These are phyloP conservation scores for Tamias sibiricus DNA, from an alignment of 2,113 vertebrate species.

Conservation along the genomic window DNA sequence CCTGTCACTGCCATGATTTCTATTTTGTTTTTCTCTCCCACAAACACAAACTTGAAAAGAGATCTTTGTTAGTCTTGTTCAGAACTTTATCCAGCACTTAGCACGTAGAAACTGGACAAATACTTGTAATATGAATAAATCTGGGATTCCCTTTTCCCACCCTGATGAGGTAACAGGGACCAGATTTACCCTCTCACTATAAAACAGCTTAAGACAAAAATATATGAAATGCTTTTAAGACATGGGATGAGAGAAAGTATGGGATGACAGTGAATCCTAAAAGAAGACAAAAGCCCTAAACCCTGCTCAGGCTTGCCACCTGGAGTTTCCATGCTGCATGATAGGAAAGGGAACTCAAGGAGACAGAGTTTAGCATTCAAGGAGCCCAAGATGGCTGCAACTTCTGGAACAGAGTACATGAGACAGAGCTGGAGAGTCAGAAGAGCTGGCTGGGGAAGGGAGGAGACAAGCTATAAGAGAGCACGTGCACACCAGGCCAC, in stretches of 20 bases:
- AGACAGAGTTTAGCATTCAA: background rate
- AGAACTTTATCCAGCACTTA: background rate
- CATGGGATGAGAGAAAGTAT: background rate
- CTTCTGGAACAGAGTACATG: background rate
- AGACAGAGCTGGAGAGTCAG: background rate
- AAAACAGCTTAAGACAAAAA: background rate
- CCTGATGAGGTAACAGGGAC: background rate
- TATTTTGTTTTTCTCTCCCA: background rate
- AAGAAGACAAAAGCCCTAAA: background rate
- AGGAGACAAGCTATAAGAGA: background rate
- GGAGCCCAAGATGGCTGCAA: background rate
- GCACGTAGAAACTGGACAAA: background rate
- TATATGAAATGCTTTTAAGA: background rate
- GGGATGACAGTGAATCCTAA: background rate
- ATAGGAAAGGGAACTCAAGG: background rate
- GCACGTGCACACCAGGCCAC: background rate
- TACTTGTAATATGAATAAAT: constrained; percentile 9
- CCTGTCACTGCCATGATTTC: background rate
- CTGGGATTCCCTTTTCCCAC: background rate
- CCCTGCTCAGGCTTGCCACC: background rate
- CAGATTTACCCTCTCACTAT: background rate
- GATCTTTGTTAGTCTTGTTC: background rate
- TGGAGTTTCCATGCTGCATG: background rate
- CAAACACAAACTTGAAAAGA: background rate
- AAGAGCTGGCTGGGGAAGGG: background rate